Conservation (phyloP, 2,113 vertebrate species). For the Sakesphorus luctuosus region DNA sequence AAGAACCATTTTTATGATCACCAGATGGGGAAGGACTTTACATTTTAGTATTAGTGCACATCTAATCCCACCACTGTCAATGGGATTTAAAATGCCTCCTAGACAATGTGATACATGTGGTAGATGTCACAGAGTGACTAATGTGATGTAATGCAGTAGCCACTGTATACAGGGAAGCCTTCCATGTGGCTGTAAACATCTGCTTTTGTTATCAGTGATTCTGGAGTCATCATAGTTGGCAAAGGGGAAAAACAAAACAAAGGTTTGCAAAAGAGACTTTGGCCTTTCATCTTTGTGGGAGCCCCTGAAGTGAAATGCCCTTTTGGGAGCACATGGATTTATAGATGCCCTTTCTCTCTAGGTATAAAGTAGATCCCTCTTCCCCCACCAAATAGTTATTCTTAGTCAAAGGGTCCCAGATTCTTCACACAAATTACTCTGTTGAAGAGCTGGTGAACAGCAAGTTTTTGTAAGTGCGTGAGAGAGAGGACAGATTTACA, state of each 20-base stretch:
- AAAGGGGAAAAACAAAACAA: conserved; percentile 20
- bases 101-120: conserved; percentile 34
- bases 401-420: not conserved
- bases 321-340: not conserved
- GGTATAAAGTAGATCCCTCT: not conserved
- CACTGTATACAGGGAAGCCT: conserved; percentile 14
- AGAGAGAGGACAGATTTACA: not conserved
- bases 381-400: not conserved
- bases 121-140: conserved; percentile 10
- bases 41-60: conserved; percentile 8
- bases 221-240: not conserved
- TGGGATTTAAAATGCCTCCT: conserved; percentile 34
- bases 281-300: not conserved
- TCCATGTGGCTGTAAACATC: conserved; percentile 51
- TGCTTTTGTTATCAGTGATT: conserved; percentile 49
- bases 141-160: conserved; percentile 36
- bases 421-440: not conserved
- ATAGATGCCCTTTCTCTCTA: not conserved
- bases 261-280: not conserved
- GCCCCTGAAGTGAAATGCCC: not conserved
- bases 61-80: conserved; percentile 24
- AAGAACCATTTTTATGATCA: not conserved
- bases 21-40: not conserved
- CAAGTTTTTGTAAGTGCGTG: not conserved
- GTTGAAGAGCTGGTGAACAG: not conserved